Base-by-base conservation (phyloP, 1,140 invertebrate species). In the Nylanderia fulva region DNA sequence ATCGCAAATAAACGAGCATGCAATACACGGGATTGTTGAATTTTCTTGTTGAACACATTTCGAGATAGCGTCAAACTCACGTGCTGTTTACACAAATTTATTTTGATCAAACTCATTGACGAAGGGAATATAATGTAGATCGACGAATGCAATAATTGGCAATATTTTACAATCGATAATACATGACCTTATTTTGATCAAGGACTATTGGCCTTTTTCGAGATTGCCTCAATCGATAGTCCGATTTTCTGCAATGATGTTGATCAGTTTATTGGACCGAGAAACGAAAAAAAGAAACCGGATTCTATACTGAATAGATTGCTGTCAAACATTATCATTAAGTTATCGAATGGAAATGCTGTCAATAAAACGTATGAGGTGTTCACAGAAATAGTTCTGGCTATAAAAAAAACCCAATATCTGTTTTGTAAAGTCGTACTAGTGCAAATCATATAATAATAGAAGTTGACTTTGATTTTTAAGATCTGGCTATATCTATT, bases 211-310 rank as follows among this genome's bases (percentile, higher is more conserved):
- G 24, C 15, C 80, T 83, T 87, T 91, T 91, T 86, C 64, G 48
- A 66, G 84, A 90, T 90, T 45, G 56, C 36, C 18, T 11, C 4
- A 24, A 18, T 33, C 69, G 89, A 90, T 90, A 90, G 66, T 66
- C 66, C 58, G 79, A 88, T 88, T 90, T 90, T 88, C 83, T 86
- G 45, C 66, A 66, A 75, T 61, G 86, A 77, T 68, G 69, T 48
- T 29, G 21, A 15, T 39, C 76, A 63, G 63, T 61, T 85, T 90
- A 77, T 79, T 90, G 63, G 79, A 90, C 69, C 84, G 86, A 75
- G 86, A 80, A 87, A 75, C 76, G 54, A 85, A 86, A 84, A 80
- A 89, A 89, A 76, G 87, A 42, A 90, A 83, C 85, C 85, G 80
- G 88, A 87, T n/a, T 61, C 48, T 11, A 9, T 18, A 11, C 56